phyloP scores from a whole-genome alignment of 1,140 invertebrate genomes.

The Scaptomyza pallida region DNA sequence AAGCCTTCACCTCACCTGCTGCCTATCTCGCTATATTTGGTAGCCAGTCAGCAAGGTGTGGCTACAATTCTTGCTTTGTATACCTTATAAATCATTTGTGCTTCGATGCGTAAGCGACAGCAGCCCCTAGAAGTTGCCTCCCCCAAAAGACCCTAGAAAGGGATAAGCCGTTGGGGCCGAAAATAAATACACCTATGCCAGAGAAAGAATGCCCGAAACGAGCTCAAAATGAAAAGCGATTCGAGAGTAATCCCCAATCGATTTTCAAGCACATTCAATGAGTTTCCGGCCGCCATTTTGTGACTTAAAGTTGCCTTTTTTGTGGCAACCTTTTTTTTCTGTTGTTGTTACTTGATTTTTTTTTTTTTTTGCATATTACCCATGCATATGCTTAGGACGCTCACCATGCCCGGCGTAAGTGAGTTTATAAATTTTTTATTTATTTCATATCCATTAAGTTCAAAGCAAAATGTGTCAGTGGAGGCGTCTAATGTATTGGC shows the following conservation, averaged over 20 bases:
- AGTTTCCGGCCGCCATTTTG: slow-evolving; percentile 70
- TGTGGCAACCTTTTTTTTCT: slow-evolving; percentile 46
- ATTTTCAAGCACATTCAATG: slow-evolving; percentile 73
- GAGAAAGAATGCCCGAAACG: slow-evolving; percentile 38
- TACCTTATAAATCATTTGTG: slow-evolving; percentile 80
- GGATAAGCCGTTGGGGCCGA: slow-evolving; percentile 58
- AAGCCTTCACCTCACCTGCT: neutral
- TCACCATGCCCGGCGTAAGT: slow-evolving; percentile 41
- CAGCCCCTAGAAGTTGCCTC: slow-evolving; percentile 41
- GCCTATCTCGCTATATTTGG: slow-evolving; percentile 21
- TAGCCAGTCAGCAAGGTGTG: slow-evolving; percentile 38
- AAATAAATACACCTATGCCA: slow-evolving; percentile 64
- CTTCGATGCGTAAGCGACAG: slow-evolving; percentile 68
- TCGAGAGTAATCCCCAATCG: slow-evolving; percentile 78
- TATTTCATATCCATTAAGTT: slow-evolving; percentile 82
- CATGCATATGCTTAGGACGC: slow-evolving; percentile 53
- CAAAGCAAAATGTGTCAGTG: slow-evolving; percentile 75
- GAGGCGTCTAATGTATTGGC: slow-evolving; percentile 75
- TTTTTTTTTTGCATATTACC: slow-evolving; percentile 44
- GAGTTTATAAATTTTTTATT: slow-evolving; percentile 75
- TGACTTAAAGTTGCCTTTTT: slow-evolving; percentile 62
- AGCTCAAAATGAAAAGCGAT: slow-evolving; percentile 79
- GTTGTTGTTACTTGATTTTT: slow-evolving; percentile 9
- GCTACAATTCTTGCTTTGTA: slow-evolving; percentile 73
- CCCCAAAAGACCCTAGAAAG: slow-evolving; percentile 5